phyloP scores from a whole-genome alignment of 2,888 invertebrate genomes.

The Conistra vaccinii region DNA sequence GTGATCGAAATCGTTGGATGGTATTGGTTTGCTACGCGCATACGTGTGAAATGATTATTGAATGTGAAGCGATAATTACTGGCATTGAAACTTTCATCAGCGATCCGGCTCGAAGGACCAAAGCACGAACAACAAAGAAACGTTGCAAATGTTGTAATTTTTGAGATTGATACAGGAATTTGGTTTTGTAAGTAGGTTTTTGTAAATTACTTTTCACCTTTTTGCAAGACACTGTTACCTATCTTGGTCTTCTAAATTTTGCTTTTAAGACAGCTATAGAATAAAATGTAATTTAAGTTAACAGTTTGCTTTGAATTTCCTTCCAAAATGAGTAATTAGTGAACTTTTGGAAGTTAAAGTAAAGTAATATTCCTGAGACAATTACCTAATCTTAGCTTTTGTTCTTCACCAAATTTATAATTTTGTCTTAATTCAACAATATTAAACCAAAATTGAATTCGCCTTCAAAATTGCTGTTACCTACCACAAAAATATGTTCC shows the following conservation, averaged over 20 bases:
- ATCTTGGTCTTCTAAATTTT: neutral
- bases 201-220: neutral
- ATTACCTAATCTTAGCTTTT: neutral
- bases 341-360: neutral
- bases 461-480: neutral
- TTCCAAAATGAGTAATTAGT: neutral
- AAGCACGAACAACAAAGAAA: neutral
- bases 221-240: neutral
- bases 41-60: neutral
- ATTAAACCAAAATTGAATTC: neutral
- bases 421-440: neutral
- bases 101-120: constrained; percentile 20
- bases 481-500: neutral
- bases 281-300: neutral
- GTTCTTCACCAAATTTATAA: neutral
- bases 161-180: neutral
- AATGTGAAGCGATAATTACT: neutral
- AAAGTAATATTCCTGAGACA: neutral
- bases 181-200: neutral
- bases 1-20: no score
- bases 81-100: neutral
- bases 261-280: neutral
- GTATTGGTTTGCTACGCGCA: neutral
- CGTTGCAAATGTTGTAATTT: neutral
- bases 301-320: constrained; percentile 3